A percentile compares a stretch with the other conserved stretches of the same genome.
These are phyloP conservation scores for Megamerina dolium DNA, from an alignment of 2,888 invertebrate species.

Conservation along the genomic window DNA sequence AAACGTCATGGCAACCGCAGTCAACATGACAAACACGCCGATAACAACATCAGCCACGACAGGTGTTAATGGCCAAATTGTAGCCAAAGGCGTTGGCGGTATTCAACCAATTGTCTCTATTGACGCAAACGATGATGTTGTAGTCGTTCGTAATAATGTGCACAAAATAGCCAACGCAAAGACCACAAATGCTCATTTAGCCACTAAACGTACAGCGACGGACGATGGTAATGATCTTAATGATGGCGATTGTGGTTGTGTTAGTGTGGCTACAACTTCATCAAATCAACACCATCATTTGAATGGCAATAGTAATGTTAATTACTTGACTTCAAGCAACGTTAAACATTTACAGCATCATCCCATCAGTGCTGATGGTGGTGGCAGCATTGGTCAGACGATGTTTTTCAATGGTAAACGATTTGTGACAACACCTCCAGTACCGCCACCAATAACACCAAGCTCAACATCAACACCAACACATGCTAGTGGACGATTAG, in stretches of 20 bases:
- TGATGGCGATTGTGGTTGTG: constrained; percentile 12
- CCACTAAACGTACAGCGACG: neutral
- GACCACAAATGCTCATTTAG: neutral
- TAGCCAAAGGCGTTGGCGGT: constrained; percentile 36
- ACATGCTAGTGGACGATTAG: neutral
- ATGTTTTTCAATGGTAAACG: no score
- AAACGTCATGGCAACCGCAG: neutral
- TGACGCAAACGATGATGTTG: constrained; percentile 13
- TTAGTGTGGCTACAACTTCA: constrained; percentile 13
- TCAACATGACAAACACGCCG: constrained; percentile 3
- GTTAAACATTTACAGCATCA: neutral
- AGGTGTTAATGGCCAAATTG: constrained; percentile 48
- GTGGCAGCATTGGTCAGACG: no score
- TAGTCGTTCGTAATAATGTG: constrained; percentile 17
- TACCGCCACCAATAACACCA: neutral
- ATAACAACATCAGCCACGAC: constrained; percentile 27
- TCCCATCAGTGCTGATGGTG: no score
- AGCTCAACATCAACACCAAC: constrained; percentile 3
- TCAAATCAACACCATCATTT: constrained; percentile 17
- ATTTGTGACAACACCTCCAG: neutral
- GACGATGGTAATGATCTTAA: neutral
- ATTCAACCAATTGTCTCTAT: constrained; percentile 15
- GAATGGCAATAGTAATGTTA: constrained; percentile 12
- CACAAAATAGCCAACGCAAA: constrained; percentile 9
- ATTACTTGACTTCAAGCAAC: constrained; percentile 9